Conservation (phyloP, 1,140 invertebrate genomes). For the Drosophila ohnishii region DNA sequence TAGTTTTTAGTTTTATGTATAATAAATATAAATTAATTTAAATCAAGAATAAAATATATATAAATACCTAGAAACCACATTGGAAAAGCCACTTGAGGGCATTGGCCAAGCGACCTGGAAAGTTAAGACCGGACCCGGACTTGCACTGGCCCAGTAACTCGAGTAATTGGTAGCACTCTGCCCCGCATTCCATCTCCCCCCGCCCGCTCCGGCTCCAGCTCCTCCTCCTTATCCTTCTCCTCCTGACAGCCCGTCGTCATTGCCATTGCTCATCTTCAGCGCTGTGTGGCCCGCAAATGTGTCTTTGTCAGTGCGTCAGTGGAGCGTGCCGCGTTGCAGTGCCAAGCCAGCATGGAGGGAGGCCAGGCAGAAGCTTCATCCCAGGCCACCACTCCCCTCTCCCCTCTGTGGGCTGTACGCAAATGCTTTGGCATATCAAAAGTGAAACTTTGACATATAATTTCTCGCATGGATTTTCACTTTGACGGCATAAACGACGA, state of each 20-base stretch:
- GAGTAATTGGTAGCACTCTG: constrained; percentile 67
- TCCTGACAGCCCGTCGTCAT: constrained; percentile 27
- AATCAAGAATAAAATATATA: background rate
- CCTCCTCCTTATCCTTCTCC: background rate
- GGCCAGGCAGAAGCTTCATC: constrained; percentile 3
- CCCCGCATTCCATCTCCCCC: background rate
- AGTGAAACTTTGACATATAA: constrained; percentile 81
- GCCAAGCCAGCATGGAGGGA: constrained; percentile 15
- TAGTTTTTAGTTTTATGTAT: too few relatives aligned
- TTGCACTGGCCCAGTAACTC: constrained; percentile 65
- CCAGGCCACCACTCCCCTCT: too few relatives aligned
- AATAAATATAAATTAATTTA: too few relatives aligned
- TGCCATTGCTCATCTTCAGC: constrained; percentile 46
- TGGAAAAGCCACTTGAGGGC: background rate
- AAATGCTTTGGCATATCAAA: constrained; percentile 77
- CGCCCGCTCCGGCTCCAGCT: background rate
- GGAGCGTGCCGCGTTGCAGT: constrained; percentile 57
- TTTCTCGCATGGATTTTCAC: constrained; percentile 80
- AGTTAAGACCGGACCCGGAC: constrained; percentile 25
- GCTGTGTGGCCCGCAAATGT: constrained; percentile 56
- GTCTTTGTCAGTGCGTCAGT: constrained; percentile 77
- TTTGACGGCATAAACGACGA: constrained; percentile 76
- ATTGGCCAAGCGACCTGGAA: constrained; percentile 10
- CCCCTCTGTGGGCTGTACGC: constrained; percentile 13
- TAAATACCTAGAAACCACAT: background rate